phyloP scores from a whole-genome alignment of 2,888 invertebrate species.

The Acleris laterana region DNA sequence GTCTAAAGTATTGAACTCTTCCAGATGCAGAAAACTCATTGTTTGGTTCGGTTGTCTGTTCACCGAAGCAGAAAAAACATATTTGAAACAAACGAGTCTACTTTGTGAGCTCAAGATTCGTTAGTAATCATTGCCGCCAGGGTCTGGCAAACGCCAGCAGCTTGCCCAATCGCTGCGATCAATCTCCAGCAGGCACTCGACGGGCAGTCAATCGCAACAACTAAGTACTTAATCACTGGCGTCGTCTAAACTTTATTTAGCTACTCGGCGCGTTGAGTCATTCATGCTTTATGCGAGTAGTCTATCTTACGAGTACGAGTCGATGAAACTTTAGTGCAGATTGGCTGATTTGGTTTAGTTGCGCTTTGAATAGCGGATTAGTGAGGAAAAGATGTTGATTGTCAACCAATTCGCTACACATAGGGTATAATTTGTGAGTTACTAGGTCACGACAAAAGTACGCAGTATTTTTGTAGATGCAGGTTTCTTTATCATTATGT shows the following conservation, averaged over 20 bases:
- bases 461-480: too few relatives aligned
- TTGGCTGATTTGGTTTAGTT: slow-evolving; percentile 2
- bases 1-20: too few relatives aligned
- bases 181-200: slow-evolving; percentile 1
- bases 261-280: background rate
- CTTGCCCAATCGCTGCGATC: background rate
- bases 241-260: slow-evolving; percentile 7
- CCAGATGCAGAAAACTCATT: too few relatives aligned
- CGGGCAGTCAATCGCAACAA: background rate
- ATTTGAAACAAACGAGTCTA: too few relatives aligned
- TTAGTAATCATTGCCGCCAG: background rate
- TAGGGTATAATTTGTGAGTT: too few relatives aligned
- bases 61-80: too few relatives aligned
- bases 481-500: too few relatives aligned
- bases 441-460: too few relatives aligned
- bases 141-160: background rate
- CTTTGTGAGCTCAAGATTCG: background rate
- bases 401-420: background rate
- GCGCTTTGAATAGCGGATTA: background rate
- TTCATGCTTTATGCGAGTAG: slow-evolving; percentile 1
- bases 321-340: slow-evolving; percentile 1
- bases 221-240: slow-evolving; percentile 5
- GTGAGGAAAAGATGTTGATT: background rate
- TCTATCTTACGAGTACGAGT: background rate
- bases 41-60: too few relatives aligned